Evolutionary conservation across 1,140 invertebrate genomes (phyloP).

Genomic region (Samia ricini): DNA sequence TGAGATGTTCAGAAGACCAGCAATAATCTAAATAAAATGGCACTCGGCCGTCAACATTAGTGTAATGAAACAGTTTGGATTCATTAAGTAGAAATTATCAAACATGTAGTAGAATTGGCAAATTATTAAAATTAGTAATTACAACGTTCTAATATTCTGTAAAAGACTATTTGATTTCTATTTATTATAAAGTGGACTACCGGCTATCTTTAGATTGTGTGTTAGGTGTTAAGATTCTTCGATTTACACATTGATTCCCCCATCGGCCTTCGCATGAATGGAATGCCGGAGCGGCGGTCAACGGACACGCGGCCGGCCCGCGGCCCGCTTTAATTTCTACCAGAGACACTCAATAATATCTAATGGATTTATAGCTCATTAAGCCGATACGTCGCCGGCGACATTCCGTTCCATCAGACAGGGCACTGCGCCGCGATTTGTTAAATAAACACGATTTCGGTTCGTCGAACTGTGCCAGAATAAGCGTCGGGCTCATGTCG

Average conservation of each 20-base stretch:
- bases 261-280: slow-evolving; percentile 67
- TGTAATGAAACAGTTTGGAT: too few species aligned
- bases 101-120: too few species aligned
- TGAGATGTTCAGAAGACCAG: not conserved
- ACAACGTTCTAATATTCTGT: too few species aligned
- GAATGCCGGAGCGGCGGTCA: slow-evolving; percentile 51
- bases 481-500: slow-evolving; percentile 11
- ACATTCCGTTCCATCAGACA: slow-evolving; percentile 30
- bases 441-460: slow-evolving; percentile 38
- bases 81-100: not conserved
- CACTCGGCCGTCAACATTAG: too few species aligned
- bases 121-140: too few species aligned
- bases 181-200: too few species aligned
- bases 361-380: slow-evolving; percentile 68
- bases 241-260: slow-evolving; percentile 43
- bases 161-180: too few species aligned
- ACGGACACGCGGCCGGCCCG: slow-evolving; percentile 31
- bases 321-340: slow-evolving; percentile 41
- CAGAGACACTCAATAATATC: slow-evolving; percentile 55
- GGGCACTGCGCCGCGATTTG: slow-evolving; percentile 30
- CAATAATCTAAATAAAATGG: not conserved
- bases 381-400: slow-evolving; percentile 41
- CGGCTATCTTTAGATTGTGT: not conserved
- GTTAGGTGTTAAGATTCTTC: not conserved
- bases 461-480: slow-evolving; percentile 46